Evolutionary conservation across 2,888 invertebrate genomes (phyloP).

Genomic region (Thumatha senex): DNA sequence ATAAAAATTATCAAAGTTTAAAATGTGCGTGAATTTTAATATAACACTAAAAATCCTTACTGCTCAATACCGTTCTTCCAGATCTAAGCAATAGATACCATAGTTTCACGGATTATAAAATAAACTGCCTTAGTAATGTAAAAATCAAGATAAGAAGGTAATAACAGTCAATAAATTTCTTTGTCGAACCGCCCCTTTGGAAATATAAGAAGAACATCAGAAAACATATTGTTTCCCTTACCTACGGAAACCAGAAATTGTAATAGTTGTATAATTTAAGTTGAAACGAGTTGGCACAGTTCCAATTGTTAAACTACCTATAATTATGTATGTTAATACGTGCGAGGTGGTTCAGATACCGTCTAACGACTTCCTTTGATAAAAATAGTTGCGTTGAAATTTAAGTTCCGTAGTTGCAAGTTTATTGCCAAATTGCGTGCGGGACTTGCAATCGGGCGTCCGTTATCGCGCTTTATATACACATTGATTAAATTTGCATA

Average conservation of each 20-base stretch:
- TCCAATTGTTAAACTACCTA: slow-evolving; percentile 79
- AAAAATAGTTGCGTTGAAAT: slow-evolving; percentile 83
- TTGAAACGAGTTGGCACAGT: slow-evolving; percentile 68
- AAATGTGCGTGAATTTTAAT: too few species aligned
- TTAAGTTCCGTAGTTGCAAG: slow-evolving; percentile 76
- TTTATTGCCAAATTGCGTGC: slow-evolving; percentile 71
- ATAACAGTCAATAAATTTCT: slow-evolving; percentile 52
- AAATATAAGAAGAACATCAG: slow-evolving; percentile 52
- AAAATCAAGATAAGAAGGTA: slow-evolving; percentile 34
- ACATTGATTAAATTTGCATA: slow-evolving; percentile 79
- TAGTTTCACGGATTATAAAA: not conserved
- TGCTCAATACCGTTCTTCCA: not conserved
- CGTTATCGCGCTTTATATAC: slow-evolving; percentile 77
- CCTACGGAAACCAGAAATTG: slow-evolving; percentile 70
- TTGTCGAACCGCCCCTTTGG: slow-evolving; percentile 46
- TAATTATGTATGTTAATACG: slow-evolving; percentile 82
- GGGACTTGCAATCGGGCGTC: slow-evolving; percentile 64
- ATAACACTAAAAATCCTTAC: too few species aligned
- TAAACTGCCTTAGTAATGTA: slow-evolving; percentile 11
- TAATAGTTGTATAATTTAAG: slow-evolving; percentile 70
- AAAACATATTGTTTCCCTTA: slow-evolving; percentile 65
- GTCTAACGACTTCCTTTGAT: slow-evolving; percentile 82
- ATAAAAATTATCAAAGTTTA: too few species aligned
- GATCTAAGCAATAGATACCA: not conserved
- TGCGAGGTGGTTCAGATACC: slow-evolving; percentile 78